phyloP scores from a whole-genome alignment of 1,140 invertebrate genomes.

The Pararge aegeria region DNA sequence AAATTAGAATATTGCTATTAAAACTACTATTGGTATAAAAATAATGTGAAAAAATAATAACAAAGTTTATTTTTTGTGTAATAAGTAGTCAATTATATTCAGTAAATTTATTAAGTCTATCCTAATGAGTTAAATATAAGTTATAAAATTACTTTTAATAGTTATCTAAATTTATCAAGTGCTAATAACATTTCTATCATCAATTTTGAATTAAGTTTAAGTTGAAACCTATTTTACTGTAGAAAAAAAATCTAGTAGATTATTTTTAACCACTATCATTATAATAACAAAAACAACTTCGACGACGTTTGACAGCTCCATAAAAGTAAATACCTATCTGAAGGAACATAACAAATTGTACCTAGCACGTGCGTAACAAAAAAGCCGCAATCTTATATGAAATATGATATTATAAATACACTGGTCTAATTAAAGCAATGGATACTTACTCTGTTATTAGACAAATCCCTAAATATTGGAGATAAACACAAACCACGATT shows the following conservation, averaged over 20 bases:
- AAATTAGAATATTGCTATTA: no score
- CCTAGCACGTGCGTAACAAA: slow-evolving; percentile 51
- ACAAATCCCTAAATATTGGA: slow-evolving; percentile 73
- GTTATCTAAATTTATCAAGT: no score
- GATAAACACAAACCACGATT: slow-evolving; percentile 79
- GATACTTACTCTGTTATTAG: slow-evolving; percentile 73
- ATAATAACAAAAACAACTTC: slow-evolving; percentile 8
- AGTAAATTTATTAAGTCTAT: no score
- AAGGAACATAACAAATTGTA: slow-evolving; percentile 29
- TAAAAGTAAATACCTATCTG: slow-evolving; percentile 54
- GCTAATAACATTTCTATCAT: no score
- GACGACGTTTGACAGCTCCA: slow-evolving; percentile 70
- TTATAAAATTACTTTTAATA: no score
- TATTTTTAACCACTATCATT: background rate
- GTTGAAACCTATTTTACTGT: background rate
- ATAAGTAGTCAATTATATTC: no score
- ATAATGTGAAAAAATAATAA: no score
- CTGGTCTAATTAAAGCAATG: slow-evolving; percentile 28
- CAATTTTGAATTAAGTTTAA: background rate
- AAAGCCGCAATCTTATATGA: slow-evolving; percentile 53
- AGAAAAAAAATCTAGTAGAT: no score
- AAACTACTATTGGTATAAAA: no score
- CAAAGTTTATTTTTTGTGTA: no score
- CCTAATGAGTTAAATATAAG: no score
- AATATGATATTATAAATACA: slow-evolving; percentile 39